Base-by-base conservation (phyloP, 1,140 invertebrate species). In the Eulimnadia texana region DNA sequence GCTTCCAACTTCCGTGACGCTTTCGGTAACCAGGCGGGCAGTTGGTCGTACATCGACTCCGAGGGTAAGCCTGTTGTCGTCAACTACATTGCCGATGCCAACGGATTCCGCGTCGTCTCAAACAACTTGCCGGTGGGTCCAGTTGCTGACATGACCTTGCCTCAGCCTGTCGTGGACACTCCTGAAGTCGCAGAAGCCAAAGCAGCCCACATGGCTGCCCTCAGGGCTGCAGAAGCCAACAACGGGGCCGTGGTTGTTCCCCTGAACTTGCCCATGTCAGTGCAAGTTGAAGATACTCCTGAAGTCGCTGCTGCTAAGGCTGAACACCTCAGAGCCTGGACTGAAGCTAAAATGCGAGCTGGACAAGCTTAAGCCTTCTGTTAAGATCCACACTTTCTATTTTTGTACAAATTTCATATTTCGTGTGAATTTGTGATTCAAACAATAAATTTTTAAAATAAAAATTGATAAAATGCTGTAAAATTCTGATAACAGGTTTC, bases 41-140 rank as follows among this genome's bases (percentile, higher is more conserved):
- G 67, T 25, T 76, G 73, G 61, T 68, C 69, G 52, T 76, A 75
- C 67, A 67, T 70, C 16, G 69, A 70, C 64, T 65, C 71, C 10
- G 67, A 70, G 28, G 73, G 71, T 19, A 66, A 71, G 25, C 59
- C 68, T 56, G 66, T 71, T 49, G 50, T 63, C 20, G 71, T 73
- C 56, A 68, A 72, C 50, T 72, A 73, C 66, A 67, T 72, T 47
- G 72, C 73, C 23, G 72, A 58, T 49, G 61, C 64, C 47, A 51
- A 58, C 33, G 63, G 63, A 11, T 67, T 65, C 65, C 64, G 66
- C 19, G 61, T 67, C 16, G 63, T 64, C 20, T 67, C 66, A 25
- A 67, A 67, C 61, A 66, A 67, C 54, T 64, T 67, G 19, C 66
- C 66, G 25, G 66, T 63, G 27, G 28, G 20, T n/a, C 57, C 62